Percentiles rank a stretch among this genome's conserved stretches.
Evolutionary conservation across 2,888 invertebrate genomes (phyloP).

Genomic region (Cybosia mesomella): DNA sequence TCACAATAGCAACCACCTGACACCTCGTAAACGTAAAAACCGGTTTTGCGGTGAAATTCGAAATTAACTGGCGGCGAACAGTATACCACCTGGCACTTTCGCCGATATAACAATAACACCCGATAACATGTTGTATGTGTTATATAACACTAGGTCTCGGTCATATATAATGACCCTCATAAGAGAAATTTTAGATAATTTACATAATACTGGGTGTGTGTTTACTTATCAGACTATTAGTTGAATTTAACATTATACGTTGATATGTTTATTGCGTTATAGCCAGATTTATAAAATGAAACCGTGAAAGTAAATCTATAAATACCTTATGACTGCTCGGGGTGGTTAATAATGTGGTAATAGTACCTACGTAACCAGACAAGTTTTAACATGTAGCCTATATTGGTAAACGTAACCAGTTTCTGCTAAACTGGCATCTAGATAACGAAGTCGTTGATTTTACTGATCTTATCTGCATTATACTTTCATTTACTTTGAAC

Average conservation of each 20-base stretch:
- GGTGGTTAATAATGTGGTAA: conserved; percentile 14
- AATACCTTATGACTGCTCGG: conserved; percentile 4
- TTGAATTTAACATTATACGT: conserved; percentile 25
- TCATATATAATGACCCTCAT: conserved; percentile 63
- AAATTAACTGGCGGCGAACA: conserved; percentile 58
- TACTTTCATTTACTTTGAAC: neutral
- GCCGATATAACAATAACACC: conserved; percentile 62
- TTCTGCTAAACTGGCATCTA: conserved; percentile 10
- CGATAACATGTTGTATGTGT: conserved; percentile 47
- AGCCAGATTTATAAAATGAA: conserved; percentile 12
- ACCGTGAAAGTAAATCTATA: conserved; percentile 21
- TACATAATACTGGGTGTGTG: conserved; percentile 50
- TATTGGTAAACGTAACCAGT: conserved; percentile 20
- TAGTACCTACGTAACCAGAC: conserved; percentile 11
- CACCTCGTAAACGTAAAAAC: conserved; percentile 50
- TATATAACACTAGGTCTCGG: conserved; percentile 79
- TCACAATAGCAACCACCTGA: conserved; percentile 25
- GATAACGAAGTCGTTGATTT: conserved; percentile 11
- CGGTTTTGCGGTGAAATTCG: conserved; percentile 75
- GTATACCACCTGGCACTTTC: conserved; percentile 75
- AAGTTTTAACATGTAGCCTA: conserved; percentile 10
- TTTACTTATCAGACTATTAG: conserved; percentile 30
- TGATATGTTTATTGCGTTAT: conserved; percentile 1
- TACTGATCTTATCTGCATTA: neutral
- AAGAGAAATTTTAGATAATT: conserved; percentile 55